Evolutionary conservation across 2,797 vertebrate genomes (phyloP), one percentile per base, ranked within the genome.

Genomic region (Dipus sagitta): DNA sequence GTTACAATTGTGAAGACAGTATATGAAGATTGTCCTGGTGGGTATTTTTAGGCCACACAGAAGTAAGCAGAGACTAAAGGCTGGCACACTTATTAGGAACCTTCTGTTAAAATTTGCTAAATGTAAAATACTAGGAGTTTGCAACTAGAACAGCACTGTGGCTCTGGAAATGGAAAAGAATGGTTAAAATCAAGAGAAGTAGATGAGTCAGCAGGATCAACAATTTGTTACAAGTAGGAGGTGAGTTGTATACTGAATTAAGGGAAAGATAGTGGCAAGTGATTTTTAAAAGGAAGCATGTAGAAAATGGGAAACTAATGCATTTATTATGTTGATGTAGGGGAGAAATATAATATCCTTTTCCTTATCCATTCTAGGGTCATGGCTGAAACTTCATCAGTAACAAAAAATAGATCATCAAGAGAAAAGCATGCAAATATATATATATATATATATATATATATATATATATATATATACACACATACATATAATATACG

Each of bases 231-330:
- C 30, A 88, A 54, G 75, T 65, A 52, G 79, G 23, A 84, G 30
- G 32, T 88, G 34, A 92, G 2, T 75, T 91, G 68, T 93, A 13
- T 90, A 52, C 38, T 80, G 78, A 94, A 88, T 77, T 79, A 81
- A 86, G 68, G n/a, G 17, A 20, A 88, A 10, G 11, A 67, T 82
- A 78, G 34, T 64, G 60, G 4, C 82, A 75, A 75, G 17, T 72
- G 76, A 70, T 64, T 87, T 93, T 91, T 75, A 47, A 23, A 90
- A 85, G 32, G 28, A 88, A 26, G 26, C n/a, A 91, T 23, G n/a
- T 89, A 38, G 38, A 94, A 92, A 75, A 84, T 77, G 83, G 85
- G 82, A 93, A 85, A n/a, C 42, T 85, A 88, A 38, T 84, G 71
- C 91, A 3, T 65, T 88, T 64, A 68, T 67, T 79, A 75, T 20